Percentiles rank a stretch among this genome's conserved stretches.
phyloP scores from a whole-genome alignment of 2,888 invertebrate genomes.

The Rotaria sp. region DNA sequence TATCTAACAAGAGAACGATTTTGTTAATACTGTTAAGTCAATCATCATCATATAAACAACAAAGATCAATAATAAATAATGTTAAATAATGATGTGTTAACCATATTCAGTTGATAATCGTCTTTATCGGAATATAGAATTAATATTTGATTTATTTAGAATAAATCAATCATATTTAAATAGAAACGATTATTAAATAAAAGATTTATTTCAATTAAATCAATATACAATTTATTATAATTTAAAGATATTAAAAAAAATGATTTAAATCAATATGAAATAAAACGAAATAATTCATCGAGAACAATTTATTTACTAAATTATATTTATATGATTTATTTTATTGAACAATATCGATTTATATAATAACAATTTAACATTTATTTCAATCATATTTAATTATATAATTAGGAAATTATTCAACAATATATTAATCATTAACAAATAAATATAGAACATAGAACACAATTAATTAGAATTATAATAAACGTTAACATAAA shows the following conservation, averaged over 20 bases:
- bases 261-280: neutral
- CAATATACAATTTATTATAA: neutral
- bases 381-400: slow-evolving; percentile 4
- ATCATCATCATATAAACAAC: too few species aligned
- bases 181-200: neutral
- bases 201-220: neutral
- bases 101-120: too few species aligned
- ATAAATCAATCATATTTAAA: slow-evolving; percentile 1
- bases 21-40: too few species aligned
- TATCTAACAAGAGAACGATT: too few species aligned
- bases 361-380: neutral
- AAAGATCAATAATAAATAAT: too few species aligned
- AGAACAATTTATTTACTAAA: neutral
- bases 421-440: neutral
- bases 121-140: neutral
- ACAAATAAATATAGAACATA: neutral
- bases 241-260: neutral
- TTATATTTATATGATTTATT: neutral
- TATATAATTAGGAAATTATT: neutral
- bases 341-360: neutral
- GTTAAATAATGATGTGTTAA: too few species aligned
- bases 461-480: neutral
- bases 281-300: neutral
- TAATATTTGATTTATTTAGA: neutral
- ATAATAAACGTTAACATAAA: neutral